A percentile compares a stretch with the other conserved stretches of the same genome.
These are phyloP conservation scores for Ceratina australensis DNA, from an alignment of 1,140 invertebrate species.

Conservation along the genomic window DNA sequence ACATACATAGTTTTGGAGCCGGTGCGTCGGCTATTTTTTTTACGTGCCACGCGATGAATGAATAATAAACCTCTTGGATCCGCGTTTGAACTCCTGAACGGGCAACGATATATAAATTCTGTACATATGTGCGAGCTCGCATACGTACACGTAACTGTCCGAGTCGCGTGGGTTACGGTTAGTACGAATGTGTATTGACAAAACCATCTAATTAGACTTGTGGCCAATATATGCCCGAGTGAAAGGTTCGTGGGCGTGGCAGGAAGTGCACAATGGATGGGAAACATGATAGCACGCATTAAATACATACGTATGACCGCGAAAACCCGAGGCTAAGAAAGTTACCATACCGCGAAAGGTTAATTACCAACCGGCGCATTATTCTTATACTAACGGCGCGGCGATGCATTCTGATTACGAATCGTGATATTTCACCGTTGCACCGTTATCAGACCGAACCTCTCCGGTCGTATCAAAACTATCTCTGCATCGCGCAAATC, in stretches of 20 bases:
- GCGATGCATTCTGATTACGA: conserved; percentile 50
- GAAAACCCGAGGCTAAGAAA: conserved; percentile 60
- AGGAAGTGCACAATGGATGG: conserved; percentile 59
- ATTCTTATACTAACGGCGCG: too few species aligned
- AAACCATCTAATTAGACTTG: conserved; percentile 57
- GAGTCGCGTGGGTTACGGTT: conserved; percentile 15
- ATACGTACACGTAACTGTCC: conserved; percentile 5
- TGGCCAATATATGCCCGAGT: conserved; percentile 38
- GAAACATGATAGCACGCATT: conserved; percentile 58
- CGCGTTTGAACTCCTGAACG: conserved; percentile 2
- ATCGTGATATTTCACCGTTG: conserved; percentile 39
- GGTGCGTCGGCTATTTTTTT: conserved; percentile 24
- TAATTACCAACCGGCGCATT: conserved; percentile 46
- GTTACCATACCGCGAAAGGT: conserved; percentile 54
- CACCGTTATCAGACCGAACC: conserved; percentile 3
- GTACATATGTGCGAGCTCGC: too few species aligned
- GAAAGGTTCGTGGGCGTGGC: conserved; percentile 60
- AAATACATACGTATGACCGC: conserved; percentile 50
- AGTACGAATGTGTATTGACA: conserved; percentile 48
- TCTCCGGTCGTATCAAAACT: background rate
- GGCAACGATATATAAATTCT: too few species aligned
- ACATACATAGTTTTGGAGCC: conserved; percentile 29
- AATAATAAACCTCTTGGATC: conserved; percentile 15
- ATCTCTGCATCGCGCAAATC: background rate
- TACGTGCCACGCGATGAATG: conserved; percentile 11